phyloP scores from a whole-genome alignment of 1,140 invertebrate species.

The Zaprionus ornatus region DNA sequence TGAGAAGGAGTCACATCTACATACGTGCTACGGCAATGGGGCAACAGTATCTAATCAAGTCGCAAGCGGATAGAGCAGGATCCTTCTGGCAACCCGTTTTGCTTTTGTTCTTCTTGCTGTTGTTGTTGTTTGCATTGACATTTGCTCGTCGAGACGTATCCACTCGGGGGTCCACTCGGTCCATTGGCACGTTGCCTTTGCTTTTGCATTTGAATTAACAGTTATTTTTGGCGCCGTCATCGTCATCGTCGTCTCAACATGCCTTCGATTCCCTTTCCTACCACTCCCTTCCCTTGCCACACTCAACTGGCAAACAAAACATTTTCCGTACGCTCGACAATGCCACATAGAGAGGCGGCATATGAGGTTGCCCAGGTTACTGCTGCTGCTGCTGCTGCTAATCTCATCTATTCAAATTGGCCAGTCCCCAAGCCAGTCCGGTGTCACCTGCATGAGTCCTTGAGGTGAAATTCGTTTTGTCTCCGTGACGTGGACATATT shows the following conservation, averaged over 20 bases:
- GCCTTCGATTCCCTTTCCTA: background rate
- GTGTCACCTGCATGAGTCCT: conserved; percentile 15
- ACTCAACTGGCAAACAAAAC: conserved; percentile 36
- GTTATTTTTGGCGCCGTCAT: conserved; percentile 72
- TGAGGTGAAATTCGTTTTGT: background rate
- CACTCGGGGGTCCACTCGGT: conserved; percentile 20
- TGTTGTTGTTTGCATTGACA: conserved; percentile 73
- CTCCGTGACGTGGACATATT: background rate
- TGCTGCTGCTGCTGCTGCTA: conserved; percentile 42
- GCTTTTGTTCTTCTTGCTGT: conserved; percentile 18
- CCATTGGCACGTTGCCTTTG: conserved; percentile 74
- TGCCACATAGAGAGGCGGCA: conserved; percentile 19
- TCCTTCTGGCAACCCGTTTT: conserved; percentile 17
- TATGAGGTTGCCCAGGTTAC: background rate
- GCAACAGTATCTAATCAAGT: conserved; percentile 79
- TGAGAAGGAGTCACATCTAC: conserved; percentile 17
- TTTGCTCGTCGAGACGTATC: conserved; percentile 43
- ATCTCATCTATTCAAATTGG: conserved; percentile 71
- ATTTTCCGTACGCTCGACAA: conserved; percentile 27
- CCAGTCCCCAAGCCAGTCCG: conserved; percentile 16
- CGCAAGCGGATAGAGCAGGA: conserved; percentile 43
- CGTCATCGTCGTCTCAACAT: background rate
- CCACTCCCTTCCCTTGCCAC: background rate
- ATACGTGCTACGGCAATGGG: conserved; percentile 12
- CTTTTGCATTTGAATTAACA: conserved; percentile 77